phyloP scores from a whole-genome alignment of 2,888 invertebrate genomes.

The Cephus pygmeus region DNA sequence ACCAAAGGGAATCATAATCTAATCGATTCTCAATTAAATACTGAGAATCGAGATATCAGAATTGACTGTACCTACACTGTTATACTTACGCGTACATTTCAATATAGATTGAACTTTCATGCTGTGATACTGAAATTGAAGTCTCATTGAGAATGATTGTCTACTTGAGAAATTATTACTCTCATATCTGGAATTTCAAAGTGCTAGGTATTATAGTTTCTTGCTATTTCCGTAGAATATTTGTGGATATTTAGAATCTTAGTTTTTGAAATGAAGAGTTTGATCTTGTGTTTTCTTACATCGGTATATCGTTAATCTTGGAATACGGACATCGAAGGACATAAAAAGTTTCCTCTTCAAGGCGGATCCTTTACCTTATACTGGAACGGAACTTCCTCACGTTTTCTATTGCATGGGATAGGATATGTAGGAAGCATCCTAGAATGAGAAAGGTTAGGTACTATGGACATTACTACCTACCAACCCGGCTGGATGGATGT shows the following conservation, averaged over 20 bases:
- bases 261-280: background rate
- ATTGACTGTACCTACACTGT: background rate
- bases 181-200: background rate
- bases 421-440: background rate
- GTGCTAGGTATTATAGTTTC: background rate
- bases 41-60: background rate
- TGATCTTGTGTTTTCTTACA: background rate
- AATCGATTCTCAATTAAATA: background rate
- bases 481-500: constrained; percentile 20
- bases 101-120: background rate
- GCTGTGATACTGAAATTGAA: background rate
- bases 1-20: background rate
- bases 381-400: background rate
- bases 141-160: background rate
- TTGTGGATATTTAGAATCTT: background rate
- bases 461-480: constrained; percentile 2
- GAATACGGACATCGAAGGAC: background rate
- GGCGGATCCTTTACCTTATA: background rate
- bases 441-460: background rate
- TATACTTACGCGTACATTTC: background rate
- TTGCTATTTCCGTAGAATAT: background rate
- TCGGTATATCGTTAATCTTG: background rate
- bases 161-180: background rate
- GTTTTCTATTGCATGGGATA: background rate
- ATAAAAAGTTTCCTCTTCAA: background rate